Base-by-base conservation (phyloP, 2,113 vertebrate species). In the Turdus rufiventris region DNA sequence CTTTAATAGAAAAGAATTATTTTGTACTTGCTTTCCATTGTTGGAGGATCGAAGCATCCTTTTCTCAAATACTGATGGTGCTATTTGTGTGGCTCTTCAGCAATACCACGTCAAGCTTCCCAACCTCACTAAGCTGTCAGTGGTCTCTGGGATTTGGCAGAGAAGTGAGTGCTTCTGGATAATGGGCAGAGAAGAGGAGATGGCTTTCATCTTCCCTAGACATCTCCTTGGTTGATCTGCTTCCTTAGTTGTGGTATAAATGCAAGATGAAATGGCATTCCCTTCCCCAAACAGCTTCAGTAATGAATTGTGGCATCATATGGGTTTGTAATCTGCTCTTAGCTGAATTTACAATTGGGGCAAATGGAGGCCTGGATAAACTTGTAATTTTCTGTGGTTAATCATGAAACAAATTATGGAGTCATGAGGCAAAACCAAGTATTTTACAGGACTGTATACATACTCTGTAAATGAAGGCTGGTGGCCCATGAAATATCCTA, bases 351-450 rank as follows among this genome's bases (percentile, higher is more conserved):
- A 23, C 1, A 6, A 21, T 2, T 79, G 57, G 31, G 28, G 15
- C 5, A 70, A 81, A 78, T n/a, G 11, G 17, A 61, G 28, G 26
- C 7, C 36, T 70, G 20, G 43, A 58, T n/a, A 54, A 47, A 61
- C 18, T 36, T 91, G 8, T 74, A 34, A 51, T 85, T 94, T 47
- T 68, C 26, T 74, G 19, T 78, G 23, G 5, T 82, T 90, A 45
- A 6, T 61, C 5, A 5, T 48, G 20, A 83, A 90, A 85, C 5
- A 91, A 91, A 58, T 62, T 66, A 15, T 23, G 57, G 29, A 76
- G 5, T 28, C 15, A 18, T 28, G 34, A 75, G 7, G 9, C 12
- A 73, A 89, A 65, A 1, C 0, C 4, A 50, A 12, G 17, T 40
- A 3, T 76, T 65, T 68, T 68, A 66, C 7, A 42, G 20, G 28